phyloP scores from a whole-genome alignment of 1,140 invertebrate species.

The Trichonephila inaurata region DNA sequence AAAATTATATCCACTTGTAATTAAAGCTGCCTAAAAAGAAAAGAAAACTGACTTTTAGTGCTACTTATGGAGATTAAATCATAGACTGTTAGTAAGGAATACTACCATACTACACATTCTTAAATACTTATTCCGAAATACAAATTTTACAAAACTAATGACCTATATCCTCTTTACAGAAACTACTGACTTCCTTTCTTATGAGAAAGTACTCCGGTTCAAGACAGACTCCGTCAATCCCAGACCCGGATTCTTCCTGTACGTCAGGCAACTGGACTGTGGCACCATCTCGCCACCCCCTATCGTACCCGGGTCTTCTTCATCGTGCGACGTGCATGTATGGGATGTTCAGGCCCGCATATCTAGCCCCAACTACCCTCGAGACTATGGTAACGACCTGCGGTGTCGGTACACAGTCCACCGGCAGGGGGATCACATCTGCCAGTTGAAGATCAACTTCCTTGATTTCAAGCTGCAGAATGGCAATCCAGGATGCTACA shows the following conservation, averaged over 20 bases:
- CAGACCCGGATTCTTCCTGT: slow-evolving; percentile 67
- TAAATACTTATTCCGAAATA: too few relatives aligned
- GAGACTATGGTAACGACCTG: slow-evolving; percentile 75
- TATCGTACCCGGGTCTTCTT: neutral
- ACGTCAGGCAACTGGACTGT: slow-evolving; percentile 56
- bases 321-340: slow-evolving; percentile 54
- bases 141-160: too few relatives aligned
- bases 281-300: neutral
- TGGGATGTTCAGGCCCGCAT: slow-evolving; percentile 44
- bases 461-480: slow-evolving; percentile 77
- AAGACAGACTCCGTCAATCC: slow-evolving; percentile 71
- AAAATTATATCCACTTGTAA: too few relatives aligned
- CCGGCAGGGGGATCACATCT: slow-evolving; percentile 68
- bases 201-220: slow-evolving; percentile 70
- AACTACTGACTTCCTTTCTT: slow-evolving; percentile 56
- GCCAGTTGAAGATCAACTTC: slow-evolving; percentile 77
- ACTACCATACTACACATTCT: too few relatives aligned
- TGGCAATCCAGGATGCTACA: slow-evolving; percentile 62
- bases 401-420: slow-evolving; percentile 76
- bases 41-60: too few relatives aligned
- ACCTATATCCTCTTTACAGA: neutral
- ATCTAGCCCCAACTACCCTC: slow-evolving; percentile 77
- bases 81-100: too few relatives aligned
- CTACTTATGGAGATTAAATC: too few relatives aligned
- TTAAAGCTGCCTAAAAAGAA: too few relatives aligned